Evolutionary conservation across 2,888 invertebrate species (phyloP).

Genomic region (Polyommatus iphigenia): DNA sequence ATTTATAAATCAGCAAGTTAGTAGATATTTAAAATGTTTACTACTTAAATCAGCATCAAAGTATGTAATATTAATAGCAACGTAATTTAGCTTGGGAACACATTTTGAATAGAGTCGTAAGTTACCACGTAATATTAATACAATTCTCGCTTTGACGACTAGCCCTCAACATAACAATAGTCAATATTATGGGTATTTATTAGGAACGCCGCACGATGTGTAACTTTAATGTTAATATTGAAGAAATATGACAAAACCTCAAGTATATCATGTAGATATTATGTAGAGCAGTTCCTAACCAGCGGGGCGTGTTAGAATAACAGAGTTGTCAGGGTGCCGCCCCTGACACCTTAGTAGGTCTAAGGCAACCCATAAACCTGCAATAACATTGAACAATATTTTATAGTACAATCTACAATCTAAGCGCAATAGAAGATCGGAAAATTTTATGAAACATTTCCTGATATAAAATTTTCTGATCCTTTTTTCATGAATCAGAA

Average conservation of each 20-base stretch:
- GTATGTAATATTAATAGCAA: background rate
- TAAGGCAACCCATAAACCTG: no score
- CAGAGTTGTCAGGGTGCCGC: no score
- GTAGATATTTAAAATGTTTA: background rate
- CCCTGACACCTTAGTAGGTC: no score
- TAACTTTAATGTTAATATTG: background rate
- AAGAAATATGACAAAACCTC: background rate
- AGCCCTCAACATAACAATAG: background rate
- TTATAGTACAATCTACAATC: no score
- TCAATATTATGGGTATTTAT: background rate
- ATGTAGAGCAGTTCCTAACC: no score
- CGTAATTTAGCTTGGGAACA: background rate
- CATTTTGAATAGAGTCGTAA: constrained; percentile 2
- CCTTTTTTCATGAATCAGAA: no score
- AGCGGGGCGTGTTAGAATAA: no score
- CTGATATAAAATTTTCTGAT: no score
- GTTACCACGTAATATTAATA: constrained; percentile 4
- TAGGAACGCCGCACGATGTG: background rate
- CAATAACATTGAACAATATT: no score
- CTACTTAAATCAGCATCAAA: background rate
- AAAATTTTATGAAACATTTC: no score
- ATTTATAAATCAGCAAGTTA: background rate
- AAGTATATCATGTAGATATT: background rate
- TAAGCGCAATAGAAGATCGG: no score
- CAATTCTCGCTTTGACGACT: background rate